Base-by-base conservation (phyloP, 2,113 vertebrate species). In the Ceyx cyanopectus region DNA sequence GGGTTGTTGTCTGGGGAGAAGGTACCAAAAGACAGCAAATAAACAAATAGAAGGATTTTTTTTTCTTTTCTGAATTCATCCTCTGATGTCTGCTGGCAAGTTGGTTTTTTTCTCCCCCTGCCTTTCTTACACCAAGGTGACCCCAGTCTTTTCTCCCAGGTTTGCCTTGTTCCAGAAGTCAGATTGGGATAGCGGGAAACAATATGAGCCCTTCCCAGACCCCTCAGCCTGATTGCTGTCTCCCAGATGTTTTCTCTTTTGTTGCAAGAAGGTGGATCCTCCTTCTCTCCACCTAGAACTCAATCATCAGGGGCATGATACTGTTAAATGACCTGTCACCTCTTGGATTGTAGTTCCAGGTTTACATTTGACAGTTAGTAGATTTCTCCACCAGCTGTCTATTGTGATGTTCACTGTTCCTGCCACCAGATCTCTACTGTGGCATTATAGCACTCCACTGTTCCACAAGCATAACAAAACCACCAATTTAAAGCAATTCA, bases 401-500 rank as follows among this genome's bases (percentile, higher is more conserved):
- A 29, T 45, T 12, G 0, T 32, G 60, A 40, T 69, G 41, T 57
- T 76, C 41, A 5, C 62, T n/a, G 21, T 68, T 60, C 67, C 21
- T 61, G 48, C 45, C 46, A 50, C 34, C 58, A 34, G 22, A 9
- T 86, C 73, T 94, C 81, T 70, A 27, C 37, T 43, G 0, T 23
- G 62, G n/a, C 70, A 22, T 69, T 9, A 1, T 14, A 56, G 67
- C 61, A 17, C 3, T 4, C 37, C 62, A 17, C 76, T 57, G 26
- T 29, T 68, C 4, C 84, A 81, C 4, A 22, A 41, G 63, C 77
- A 12, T 83, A 67, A 92, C 26, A 8, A 94, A 94, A 46, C 50
- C 53, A 56, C 95, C 56, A 41, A 17, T 94, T 94, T 81, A 75
- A 88, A 94, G 74, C 73, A 82, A 91, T 97, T 93, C 92, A 96